Base-by-base conservation (phyloP, 2,888 invertebrate species). In the Drosophila pegasa region DNA sequence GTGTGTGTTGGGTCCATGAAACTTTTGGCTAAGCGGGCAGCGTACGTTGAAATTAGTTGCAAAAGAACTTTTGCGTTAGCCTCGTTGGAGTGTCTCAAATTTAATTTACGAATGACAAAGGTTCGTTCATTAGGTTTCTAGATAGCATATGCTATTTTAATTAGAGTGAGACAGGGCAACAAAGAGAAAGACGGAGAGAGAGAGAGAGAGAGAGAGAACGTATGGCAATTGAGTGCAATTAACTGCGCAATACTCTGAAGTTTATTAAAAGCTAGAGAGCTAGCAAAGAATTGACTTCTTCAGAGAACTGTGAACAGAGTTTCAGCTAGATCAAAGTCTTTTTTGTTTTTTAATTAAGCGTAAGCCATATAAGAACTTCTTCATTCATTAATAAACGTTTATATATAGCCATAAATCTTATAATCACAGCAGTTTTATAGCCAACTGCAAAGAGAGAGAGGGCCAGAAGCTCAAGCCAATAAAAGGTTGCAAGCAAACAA, bases 81-180 rank as follows among this genome's bases (percentile, higher is more conserved):
- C 38, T 59, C 55, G 40, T 45, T 62, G 33, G 68, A 56, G 75
- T 69, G 71, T 70, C 71, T 58, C 56, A 87, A 88, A 84, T 84
- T 88, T 51, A 80, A 83, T 84, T 88, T 87, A 62, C 40, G 62
- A 67, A 69, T 62, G 72, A 77, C 77, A 79, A 87, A 76, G 84
- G 87, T 74, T 83, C 64, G 67, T 71, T 69, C 74, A 74, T 80
- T 83, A 83, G 72, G 56, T 80, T 65, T 54, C 48, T 50, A 38
- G 27, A n/a, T 16, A 58, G 68, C 72, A 86, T 75, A 75, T 75
- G 80, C 47, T 48, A 12, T 86, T 86, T 82, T 72, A 78, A 82
- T 85, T 81, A 71, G 58, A 87, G 63, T 37, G 51, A 25, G 16
- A 72, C 35, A 40, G 35, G 12, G 20, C 27, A 20, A 8, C 12